phyloP scores from a whole-genome alignment of 2,888 invertebrate species.

The Tromatobia lineatoria region DNA sequence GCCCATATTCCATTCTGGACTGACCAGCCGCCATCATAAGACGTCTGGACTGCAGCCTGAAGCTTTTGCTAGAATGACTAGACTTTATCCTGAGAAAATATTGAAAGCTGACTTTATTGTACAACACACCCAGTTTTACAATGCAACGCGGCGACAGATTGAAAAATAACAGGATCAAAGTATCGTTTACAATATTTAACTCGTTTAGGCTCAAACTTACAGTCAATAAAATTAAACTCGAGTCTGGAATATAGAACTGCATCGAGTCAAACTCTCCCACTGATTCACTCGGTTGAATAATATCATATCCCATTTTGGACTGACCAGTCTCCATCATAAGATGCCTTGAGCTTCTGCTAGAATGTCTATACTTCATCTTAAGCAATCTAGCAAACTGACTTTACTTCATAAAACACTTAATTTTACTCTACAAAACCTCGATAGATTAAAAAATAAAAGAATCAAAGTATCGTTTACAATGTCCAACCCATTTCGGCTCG shows the following conservation, averaged over 20 bases:
- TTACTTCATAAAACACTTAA: no score
- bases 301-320: conserved; percentile 58
- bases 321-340: conserved; percentile 69
- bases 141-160: no score
- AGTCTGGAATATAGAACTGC: conserved; percentile 16
- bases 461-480: not conserved
- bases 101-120: no score
- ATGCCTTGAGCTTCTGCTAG: no score
- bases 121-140: no score
- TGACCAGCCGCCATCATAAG: no score
- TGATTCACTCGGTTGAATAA: conserved; percentile 50
- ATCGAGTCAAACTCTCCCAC: conserved; percentile 30
- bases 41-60: no score
- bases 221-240: not conserved
- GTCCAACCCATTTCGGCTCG: not conserved
- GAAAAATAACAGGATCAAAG: not conserved
- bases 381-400: no score
- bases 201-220: not conserved
- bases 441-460: not conserved
- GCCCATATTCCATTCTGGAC: no score
- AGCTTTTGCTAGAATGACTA: no score
- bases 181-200: not conserved
- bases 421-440: not conserved
- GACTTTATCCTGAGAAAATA: no score
- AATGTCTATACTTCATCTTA: no score